A percentile compares a stretch with the other conserved stretches of the same genome.
Evolutionary conservation across 2,113 vertebrate genomes (phyloP).

Genomic region (Hippocampus mohnikei): DNA sequence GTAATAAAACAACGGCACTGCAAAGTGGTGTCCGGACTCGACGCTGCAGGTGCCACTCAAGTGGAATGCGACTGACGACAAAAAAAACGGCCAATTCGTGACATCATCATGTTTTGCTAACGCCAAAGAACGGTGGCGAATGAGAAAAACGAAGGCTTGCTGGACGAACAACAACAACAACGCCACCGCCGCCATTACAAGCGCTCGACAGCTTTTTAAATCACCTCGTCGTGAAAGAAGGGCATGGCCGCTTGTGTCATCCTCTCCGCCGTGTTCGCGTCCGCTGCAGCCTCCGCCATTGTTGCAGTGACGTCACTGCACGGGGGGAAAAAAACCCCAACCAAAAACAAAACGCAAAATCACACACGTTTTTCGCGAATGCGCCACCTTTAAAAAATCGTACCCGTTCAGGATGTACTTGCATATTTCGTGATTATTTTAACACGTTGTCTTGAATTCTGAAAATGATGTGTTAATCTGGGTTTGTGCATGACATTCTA

Average conservation of each 20-base stretch:
- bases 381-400: not conserved
- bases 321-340: not conserved
- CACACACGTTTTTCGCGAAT: not conserved
- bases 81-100: not conserved
- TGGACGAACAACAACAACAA: not conserved
- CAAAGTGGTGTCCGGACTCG: too few species aligned
- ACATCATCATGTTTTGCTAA: not conserved
- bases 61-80: too few species aligned
- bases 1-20: too few species aligned
- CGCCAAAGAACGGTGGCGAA: not conserved
- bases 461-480: not conserved
- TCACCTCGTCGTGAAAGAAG: slow-evolving; percentile 71
- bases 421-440: too few species aligned
- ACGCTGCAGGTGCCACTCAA: too few species aligned
- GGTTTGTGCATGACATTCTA: not conserved
- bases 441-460: not conserved
- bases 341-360: not conserved
- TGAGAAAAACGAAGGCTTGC: not conserved
- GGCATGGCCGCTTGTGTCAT: slow-evolving; percentile 51
- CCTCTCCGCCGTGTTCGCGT: slow-evolving; percentile 41
- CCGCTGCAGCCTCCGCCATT: slow-evolving; percentile 63
- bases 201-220: not conserved
- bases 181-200: not conserved
- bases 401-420: not conserved
- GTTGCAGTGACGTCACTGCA: not conserved